Conservation (phyloP, 2,113 vertebrate species). For the Ovibos moschatus region DNA sequence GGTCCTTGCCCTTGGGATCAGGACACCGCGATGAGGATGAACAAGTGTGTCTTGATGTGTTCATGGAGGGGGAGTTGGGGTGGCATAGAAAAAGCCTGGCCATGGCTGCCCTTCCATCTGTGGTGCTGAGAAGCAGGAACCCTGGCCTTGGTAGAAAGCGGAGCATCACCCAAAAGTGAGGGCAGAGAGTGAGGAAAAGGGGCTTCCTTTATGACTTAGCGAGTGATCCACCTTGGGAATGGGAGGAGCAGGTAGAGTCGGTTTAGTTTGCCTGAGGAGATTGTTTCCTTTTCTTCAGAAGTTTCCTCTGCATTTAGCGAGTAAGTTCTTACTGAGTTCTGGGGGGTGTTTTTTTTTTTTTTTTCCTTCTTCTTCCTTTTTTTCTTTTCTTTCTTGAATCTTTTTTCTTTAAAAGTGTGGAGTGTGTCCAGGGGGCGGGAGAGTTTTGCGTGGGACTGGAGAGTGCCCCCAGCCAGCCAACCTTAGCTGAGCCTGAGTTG, state of each 20-base stretch:
- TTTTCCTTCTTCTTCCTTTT: accelerated
- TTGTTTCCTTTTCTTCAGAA: background rate
- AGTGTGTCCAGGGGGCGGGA: background rate
- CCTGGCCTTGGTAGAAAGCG: background rate
- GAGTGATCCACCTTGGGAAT: background rate
- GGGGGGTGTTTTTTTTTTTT: background rate
- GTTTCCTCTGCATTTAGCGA: background rate
- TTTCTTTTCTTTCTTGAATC: background rate
- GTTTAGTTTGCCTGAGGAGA: background rate
- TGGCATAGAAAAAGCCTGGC: background rate
- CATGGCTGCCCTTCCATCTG: background rate
- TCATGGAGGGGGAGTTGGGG: accelerated
- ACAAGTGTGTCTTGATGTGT: background rate
- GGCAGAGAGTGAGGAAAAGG: background rate
- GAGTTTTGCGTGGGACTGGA: background rate
- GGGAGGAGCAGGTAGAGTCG: background rate
- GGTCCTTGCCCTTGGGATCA: background rate
- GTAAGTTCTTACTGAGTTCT: background rate
- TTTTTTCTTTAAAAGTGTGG: background rate
- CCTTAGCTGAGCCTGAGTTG: background rate
- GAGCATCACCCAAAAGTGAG: no score
- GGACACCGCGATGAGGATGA: accelerated
- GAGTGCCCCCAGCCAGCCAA: background rate
- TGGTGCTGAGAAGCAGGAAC: background rate
- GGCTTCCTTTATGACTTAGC: background rate